These are phyloP conservation scores for Augochlorella aurata DNA, from an alignment of 2,888 invertebrate species.

Conservation along the genomic window DNA sequence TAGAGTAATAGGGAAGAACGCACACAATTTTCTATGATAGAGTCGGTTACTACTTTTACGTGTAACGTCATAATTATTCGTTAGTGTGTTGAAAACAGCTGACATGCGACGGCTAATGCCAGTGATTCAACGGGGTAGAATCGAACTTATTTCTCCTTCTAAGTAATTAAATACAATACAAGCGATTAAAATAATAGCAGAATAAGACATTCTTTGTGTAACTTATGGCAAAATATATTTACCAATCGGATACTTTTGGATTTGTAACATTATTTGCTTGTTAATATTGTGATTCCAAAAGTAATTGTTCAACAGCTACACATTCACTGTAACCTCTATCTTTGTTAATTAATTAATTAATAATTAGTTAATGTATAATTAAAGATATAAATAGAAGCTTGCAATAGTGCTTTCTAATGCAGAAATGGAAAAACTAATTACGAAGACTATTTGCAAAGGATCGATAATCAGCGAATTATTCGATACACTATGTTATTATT, in stretches of 20 bases:
- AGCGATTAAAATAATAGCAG: not conserved
- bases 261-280: not conserved
- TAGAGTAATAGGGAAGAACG: conserved; percentile 64
- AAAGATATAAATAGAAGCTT: too few relatives aligned
- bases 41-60: conserved; percentile 36
- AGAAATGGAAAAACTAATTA: too few relatives aligned
- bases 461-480: not conserved
- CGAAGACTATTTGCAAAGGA: not conserved
- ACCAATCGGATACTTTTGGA: not conserved
- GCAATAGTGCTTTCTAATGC: too few relatives aligned
- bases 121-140: not conserved
- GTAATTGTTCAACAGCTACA: not conserved
- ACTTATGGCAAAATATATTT: not conserved
- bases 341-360: too few relatives aligned
- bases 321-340: not conserved
- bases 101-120: not conserved
- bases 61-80: conserved; percentile 21
- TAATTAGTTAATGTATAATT: too few relatives aligned
- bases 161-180: not conserved
- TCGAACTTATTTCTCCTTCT: not conserved
- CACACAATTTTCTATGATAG: conserved; percentile 68
- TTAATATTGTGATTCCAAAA: not conserved
- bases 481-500: too few relatives aligned
- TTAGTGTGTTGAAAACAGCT: conserved; percentile 24
- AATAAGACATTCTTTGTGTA: not conserved